Evolutionary conservation across 2,113 vertebrate species (phyloP), one percentile per base, ranked within the genome.

Genomic region (Puntigrus tetrazona): DNA sequence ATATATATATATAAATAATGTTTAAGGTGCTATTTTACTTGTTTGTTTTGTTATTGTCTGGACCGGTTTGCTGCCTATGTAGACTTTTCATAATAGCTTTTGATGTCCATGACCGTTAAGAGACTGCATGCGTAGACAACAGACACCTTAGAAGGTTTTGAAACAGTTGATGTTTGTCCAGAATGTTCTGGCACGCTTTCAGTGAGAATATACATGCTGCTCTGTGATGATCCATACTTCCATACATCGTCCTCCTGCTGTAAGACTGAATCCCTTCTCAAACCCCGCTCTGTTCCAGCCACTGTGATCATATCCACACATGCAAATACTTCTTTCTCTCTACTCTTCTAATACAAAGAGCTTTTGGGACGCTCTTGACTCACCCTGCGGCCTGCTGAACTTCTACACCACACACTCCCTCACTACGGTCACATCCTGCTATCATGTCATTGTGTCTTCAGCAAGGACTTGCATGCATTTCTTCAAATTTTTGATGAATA

Each of bases 341-440:
- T 31, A 7, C 36, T 75, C 78, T 16, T 43, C 1, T n/a, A 78
- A 65, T 41, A 82, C 36, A 85, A 84, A 81, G 27, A 57, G 38
- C 72, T 59, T 73, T 82, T 41, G 31, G 38, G 65, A 76, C 16
- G 6, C 36, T 20, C 16, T 13, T 4, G 36, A 38, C 25, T 79
- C 27, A 52, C 41, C 63, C 36, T 78, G 73, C 20, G 31, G 29
- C 77, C 72, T 38, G 50, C 38, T 81, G 72, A 73, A 77, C 73
- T 72, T 82, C 50, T 72, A 50, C 29, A 61, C 47, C 18, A 4
- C 1, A 3, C 45, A 5, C 45, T 50, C 27, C 4, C 43, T 31
- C n/a, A 10, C 1, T 7, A 0, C 63, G 22, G 2, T 55, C 20
- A 77, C 20, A 57, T 36, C 13, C 72, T 65, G 38, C 20, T 61